Conservation (phyloP, 2,888 invertebrate species). For the Xiphydria camelus region DNA sequence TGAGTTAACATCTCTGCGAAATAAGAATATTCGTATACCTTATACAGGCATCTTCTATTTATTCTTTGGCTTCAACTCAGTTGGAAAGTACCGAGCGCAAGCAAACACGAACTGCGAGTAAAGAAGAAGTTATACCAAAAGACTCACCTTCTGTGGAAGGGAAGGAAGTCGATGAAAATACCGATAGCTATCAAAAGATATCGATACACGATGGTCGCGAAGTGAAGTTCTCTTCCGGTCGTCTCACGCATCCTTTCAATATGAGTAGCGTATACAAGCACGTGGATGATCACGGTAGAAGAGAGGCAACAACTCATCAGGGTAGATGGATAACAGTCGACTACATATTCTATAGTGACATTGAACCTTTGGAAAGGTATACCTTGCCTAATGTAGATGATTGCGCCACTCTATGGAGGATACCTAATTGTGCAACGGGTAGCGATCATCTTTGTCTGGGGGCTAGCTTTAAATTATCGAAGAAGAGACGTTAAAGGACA, state of each 20-base stretch:
- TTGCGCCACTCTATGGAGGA: slow-evolving; percentile 61
- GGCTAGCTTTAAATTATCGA: slow-evolving; percentile 68
- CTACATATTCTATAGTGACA: slow-evolving; percentile 84
- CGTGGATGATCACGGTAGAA: slow-evolving; percentile 51
- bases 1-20: slow-evolving; percentile 17
- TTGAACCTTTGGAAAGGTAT: slow-evolving; percentile 57
- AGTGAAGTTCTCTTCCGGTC: slow-evolving; percentile 64
- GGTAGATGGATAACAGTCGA: slow-evolving; percentile 80
- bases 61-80: slow-evolving; percentile 20
- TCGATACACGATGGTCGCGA: slow-evolving; percentile 36
- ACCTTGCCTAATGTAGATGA: slow-evolving; percentile 68
- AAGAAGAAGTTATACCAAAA: no score
- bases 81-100: slow-evolving; percentile 31
- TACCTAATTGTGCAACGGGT: slow-evolving; percentile 76
- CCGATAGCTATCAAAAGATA: slow-evolving; percentile 34
- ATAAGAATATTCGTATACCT: not conserved
- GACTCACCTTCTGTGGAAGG: not conserved
- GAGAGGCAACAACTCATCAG: slow-evolving; percentile 78
- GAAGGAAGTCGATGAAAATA: slow-evolving; percentile 27
- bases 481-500: slow-evolving; percentile 25
- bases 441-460: slow-evolving; percentile 87
- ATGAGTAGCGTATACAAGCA: slow-evolving; percentile 73
- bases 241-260: slow-evolving; percentile 68
- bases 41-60: not conserved
- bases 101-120: not conserved